Conservation (phyloP, 1,140 invertebrate genomes). For the Pseudomyrmex flavicornis region DNA sequence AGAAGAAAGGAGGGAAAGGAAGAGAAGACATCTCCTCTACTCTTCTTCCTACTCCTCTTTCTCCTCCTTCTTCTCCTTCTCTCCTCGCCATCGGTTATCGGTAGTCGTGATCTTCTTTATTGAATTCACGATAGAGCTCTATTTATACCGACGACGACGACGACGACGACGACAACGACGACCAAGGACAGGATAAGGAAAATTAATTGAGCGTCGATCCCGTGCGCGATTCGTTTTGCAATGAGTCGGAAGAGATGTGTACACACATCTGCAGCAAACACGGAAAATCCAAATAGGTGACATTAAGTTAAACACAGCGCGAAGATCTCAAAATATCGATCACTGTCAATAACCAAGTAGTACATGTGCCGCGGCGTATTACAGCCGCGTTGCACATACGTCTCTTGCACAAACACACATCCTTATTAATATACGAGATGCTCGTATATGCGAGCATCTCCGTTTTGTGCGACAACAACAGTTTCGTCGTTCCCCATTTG, state of each 20-base stretch:
- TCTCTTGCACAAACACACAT: conserved; percentile 15
- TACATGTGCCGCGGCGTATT: neutral
- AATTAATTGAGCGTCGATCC: conserved; percentile 55
- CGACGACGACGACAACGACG: conserved; percentile 10
- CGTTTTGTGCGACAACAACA: neutral
- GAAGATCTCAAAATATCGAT: conserved; percentile 5
- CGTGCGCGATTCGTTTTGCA: conserved; percentile 19
- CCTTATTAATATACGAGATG: neutral
- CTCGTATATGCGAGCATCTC: neutral
- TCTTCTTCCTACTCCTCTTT: no score
- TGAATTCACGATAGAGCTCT: conserved; percentile 55
- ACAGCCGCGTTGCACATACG: neutral
- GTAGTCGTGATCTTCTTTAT: conserved; percentile 59
- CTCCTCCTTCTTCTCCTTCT: neutral
- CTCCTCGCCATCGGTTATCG: neutral
- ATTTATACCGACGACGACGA: conserved; percentile 30
- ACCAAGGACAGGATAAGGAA: conserved; percentile 23
- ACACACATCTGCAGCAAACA: neutral
- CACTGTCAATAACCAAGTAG: conserved; percentile 24
- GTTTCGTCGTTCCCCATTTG: neutral
- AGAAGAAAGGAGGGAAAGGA: neutral
- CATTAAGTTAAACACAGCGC: neutral
- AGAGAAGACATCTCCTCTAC: neutral
- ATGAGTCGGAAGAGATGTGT: conserved; percentile 8
- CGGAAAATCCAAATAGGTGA: conserved; percentile 6